phyloP scores from a whole-genome alignment of 1,140 invertebrate species.

The Lepidurus apus region DNA sequence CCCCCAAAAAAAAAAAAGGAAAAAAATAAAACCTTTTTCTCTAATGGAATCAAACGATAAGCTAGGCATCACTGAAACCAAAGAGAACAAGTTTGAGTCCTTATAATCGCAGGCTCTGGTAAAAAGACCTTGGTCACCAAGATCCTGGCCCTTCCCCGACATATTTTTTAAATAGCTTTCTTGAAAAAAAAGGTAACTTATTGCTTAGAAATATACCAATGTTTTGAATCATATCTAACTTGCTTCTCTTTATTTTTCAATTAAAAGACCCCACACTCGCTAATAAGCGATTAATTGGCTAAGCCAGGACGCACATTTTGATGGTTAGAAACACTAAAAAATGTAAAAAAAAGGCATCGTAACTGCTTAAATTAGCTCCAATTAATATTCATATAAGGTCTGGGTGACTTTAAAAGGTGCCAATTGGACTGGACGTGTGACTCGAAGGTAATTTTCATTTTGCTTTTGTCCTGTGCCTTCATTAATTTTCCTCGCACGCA shows the following conservation, averaged over 20 bases:
- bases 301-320: not conserved
- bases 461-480: not conserved
- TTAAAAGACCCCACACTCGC: not conserved
- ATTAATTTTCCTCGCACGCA: slow-evolving; percentile 21
- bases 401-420: not conserved
- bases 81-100: not conserved
- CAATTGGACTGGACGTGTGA: slow-evolving; percentile 4
- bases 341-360: not conserved
- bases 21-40: not conserved
- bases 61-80: slow-evolving; percentile 1
- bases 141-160: not conserved
- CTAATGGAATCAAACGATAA: slow-evolving; percentile 22
- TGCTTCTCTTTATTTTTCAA: not conserved
- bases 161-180: not conserved
- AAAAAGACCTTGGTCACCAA: not conserved
- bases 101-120: not conserved
- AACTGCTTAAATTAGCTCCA: not conserved
- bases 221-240: not conserved
- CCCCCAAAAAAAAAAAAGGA: too few species aligned
- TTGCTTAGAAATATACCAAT: not conserved
- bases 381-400: slow-evolving; percentile 7
- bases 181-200: not conserved
- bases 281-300: not conserved
- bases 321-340: not conserved
- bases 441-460: not conserved